Evolutionary conservation across 1,140 invertebrate species (phyloP), one percentile per base, ranked within the genome.

Genomic region (Cyrtorhinus lividipennis): DNA sequence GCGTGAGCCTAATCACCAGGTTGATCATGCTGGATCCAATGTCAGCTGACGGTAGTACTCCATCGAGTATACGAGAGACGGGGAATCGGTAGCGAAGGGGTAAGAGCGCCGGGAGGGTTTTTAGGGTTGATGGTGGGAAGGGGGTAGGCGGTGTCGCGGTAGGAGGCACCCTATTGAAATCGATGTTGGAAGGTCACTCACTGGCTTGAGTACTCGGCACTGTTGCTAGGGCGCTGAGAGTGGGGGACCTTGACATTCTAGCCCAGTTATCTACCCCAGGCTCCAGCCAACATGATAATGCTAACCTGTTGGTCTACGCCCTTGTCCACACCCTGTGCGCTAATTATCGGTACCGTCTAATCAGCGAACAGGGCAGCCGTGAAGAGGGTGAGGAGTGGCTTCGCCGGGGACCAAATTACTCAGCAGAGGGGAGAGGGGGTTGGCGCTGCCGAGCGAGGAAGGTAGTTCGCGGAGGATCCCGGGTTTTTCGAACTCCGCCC

Each of bases 181-280:
- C 48, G 48, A 53, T 53, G 48, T 10, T 53, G 48, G 48, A 53
- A 53, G 48, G 48, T 53, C 48, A 53, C 48, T 53, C 48, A 53
- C 48, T 22, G 48, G 8, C 48, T 53, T 22, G 48, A 53, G 48
- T 53, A 53, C 48, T 53, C 48, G 48, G 48, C 48, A 53, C 48
- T 53, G 48, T 53, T 53, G 48, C 48, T 53, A 53, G 48, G 48
- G 48, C 48, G 48, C 48, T 20, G 48, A 53, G 48, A 53, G 48
- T 53, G 48, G 48, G 48, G 48, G 48, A 53, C 48, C 48, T 53
- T 53, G 48, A 53, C 48, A 53, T 53, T 53, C 48, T 53, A 22
- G 48, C 48, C 48, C 48, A 53, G 48, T 53, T 53, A 53, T 53
- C 48, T 53, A 53, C 48, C 48, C 20, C 18, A 53, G 20, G 38